These are phyloP conservation scores for Delphinus delphis DNA, from an alignment of 2,113 vertebrate species.

Conservation along the genomic window DNA sequence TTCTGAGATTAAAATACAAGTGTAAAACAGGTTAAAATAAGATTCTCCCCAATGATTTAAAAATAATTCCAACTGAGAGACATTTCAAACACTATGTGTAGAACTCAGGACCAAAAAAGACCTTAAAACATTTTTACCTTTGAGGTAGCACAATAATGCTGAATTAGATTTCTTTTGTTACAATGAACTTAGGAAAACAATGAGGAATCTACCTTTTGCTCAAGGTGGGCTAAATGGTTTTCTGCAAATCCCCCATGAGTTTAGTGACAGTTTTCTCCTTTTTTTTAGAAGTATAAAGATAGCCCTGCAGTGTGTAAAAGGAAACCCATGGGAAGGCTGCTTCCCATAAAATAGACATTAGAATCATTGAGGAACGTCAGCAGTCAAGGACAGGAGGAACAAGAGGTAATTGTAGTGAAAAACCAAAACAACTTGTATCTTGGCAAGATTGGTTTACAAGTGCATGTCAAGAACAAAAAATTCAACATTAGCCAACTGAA, in stretches of 20 bases:
- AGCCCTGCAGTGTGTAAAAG: constrained; percentile 80
- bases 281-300: constrained; percentile 77
- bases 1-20: constrained; percentile 81
- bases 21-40: constrained; percentile 80
- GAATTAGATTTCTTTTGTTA: constrained; percentile 81
- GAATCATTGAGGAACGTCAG: constrained; percentile 68
- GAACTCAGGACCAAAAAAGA: constrained; percentile 82
- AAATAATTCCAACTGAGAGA: constrained; percentile 77
- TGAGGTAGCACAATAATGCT: constrained; percentile 90
- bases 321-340: constrained; percentile 81
- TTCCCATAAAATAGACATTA: constrained; percentile 79
- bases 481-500: constrained; percentile 69
- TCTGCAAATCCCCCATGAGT: constrained; percentile 79
- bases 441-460: constrained; percentile 82
- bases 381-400: constrained; percentile 68
- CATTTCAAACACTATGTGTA: constrained; percentile 75
- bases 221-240: constrained; percentile 79
- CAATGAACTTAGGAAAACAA: constrained; percentile 77
- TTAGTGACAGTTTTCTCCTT: constrained; percentile 68
- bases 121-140: constrained; percentile 86
- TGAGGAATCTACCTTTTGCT: constrained; percentile 76
- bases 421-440: constrained; percentile 73
- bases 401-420: constrained; percentile 73
- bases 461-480: constrained; percentile 76
- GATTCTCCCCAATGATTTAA: constrained; percentile 76